Evolutionary conservation across 2,797 vertebrate species (phyloP).

Genomic region (Liasis olivaceus): DNA sequence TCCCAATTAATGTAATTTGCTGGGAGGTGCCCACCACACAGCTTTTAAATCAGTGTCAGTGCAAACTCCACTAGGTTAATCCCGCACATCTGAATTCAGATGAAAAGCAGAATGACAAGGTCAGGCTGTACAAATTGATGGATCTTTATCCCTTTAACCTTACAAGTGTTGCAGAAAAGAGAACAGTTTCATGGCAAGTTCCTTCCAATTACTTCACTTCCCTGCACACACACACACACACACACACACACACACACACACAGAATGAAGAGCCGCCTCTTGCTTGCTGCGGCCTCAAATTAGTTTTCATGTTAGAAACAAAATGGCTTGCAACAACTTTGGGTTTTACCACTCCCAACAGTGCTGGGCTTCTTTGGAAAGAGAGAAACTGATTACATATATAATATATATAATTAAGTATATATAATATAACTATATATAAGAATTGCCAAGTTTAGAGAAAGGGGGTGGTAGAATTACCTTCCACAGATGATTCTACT

Average conservation of each 20-base stretch:
- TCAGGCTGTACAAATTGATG: constrained; percentile 64
- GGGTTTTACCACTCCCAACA: background rate
- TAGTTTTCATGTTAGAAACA: background rate
- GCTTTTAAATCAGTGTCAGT: constrained; percentile 60
- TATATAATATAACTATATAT: background rate
- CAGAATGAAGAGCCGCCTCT: background rate
- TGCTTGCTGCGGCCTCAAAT: background rate
- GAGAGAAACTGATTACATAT: background rate
- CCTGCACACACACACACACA: background rate
- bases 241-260: background rate
- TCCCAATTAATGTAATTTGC: constrained; percentile 57
- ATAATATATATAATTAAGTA: background rate
- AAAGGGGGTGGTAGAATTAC: background rate
- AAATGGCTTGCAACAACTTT: background rate
- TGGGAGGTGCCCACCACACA: constrained; percentile 53
- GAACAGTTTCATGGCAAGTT: constrained; percentile 51
- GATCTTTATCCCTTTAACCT: constrained; percentile 71
- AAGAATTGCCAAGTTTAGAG: background rate
- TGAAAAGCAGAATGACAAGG: constrained; percentile 49
- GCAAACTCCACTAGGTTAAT: constrained; percentile 57
- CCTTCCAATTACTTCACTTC: constrained; percentile 45
- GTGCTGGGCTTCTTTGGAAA: background rate
- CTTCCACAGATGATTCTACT: background rate
- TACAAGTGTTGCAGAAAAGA: constrained; percentile 66
- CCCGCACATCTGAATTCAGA: constrained; percentile 64